A percentile compares a stretch with the other conserved stretches of the same genome.
Conservation (phyloP, 2,888 invertebrate species). For the Mythimna ferrago region DNA sequence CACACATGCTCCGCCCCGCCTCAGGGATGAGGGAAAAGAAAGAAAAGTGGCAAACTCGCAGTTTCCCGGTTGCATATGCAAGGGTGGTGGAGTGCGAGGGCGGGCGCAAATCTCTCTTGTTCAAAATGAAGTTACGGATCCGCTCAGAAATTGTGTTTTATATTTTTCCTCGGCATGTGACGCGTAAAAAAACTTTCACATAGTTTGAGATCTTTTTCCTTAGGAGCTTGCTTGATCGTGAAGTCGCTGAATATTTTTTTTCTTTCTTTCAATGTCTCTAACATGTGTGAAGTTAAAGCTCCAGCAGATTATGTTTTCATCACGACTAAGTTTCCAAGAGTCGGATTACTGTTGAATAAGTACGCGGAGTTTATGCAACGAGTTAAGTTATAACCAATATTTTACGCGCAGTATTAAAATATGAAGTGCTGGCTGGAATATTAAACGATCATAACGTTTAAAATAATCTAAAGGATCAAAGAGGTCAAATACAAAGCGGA, state of each 20-base stretch:
- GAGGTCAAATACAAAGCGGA: slow-evolving; percentile 31
- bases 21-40: slow-evolving; percentile 78
- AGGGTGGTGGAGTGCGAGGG: slow-evolving; percentile 66
- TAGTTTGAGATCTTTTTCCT: slow-evolving; percentile 75
- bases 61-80: slow-evolving; percentile 82
- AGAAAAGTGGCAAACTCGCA: slow-evolving; percentile 78
- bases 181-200: slow-evolving; percentile 80
- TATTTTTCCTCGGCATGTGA: slow-evolving; percentile 81
- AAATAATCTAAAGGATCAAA: slow-evolving; percentile 30
- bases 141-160: slow-evolving; percentile 84
- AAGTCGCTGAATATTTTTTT: slow-evolving; percentile 58
- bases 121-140: slow-evolving; percentile 87
- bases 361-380: slow-evolving; percentile 22
- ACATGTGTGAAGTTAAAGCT: slow-evolving; percentile 53
- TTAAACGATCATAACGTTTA: slow-evolving; percentile 22
- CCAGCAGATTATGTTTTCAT: slow-evolving; percentile 51
- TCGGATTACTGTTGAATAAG: slow-evolving; percentile 35
- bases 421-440: slow-evolving; percentile 16
- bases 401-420: slow-evolving; percentile 23
- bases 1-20: slow-evolving; percentile 83
- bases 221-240: slow-evolving; percentile 65
- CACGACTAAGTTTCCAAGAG: slow-evolving; percentile 31
- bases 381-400: slow-evolving; percentile 31
- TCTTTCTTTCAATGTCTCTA: slow-evolving; percentile 65
- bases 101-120: slow-evolving; percentile 82